These are phyloP conservation scores for Loris lydekkerianus DNA, from an alignment of 2,797 vertebrate species.

Conservation along the genomic window DNA sequence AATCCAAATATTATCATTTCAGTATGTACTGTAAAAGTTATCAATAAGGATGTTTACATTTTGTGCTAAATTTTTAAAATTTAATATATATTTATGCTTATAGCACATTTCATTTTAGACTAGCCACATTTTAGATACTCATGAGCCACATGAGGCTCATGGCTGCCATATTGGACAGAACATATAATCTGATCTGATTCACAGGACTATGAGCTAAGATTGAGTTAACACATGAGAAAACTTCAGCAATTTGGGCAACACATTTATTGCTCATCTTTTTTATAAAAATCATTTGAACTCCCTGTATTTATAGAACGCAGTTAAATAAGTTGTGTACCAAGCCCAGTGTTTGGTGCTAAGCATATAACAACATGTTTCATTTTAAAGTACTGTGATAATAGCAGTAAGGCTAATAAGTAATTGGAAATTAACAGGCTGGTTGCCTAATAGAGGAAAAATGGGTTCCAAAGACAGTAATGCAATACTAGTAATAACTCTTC, in stretches of 20 bases:
- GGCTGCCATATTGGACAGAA: background rate
- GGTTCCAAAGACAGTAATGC: constrained; percentile 42
- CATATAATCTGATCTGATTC: background rate
- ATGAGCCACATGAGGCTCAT: background rate
- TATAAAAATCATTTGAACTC: constrained; percentile 3
- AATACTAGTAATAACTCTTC: background rate
- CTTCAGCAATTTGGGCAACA: background rate
- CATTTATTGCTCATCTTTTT: constrained; percentile 40
- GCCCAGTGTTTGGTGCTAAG: background rate
- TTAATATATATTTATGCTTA: background rate
- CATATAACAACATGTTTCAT: background rate
- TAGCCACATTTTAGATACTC: background rate
- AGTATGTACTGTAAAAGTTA: constrained; percentile 34
- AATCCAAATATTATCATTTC: constrained; percentile 8
- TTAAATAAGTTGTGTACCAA: background rate
- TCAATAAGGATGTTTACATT: background rate
- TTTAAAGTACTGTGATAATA: background rate
- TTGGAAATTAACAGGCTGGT: background rate
- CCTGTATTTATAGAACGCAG: background rate
- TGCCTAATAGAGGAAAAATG: constrained; percentile 28
- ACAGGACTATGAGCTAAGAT: background rate
- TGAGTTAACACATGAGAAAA: constrained; percentile 24
- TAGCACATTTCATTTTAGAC: background rate
- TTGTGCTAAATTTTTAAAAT: background rate
- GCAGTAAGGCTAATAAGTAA: constrained; percentile 1